Base-by-base conservation (phyloP, 1,140 invertebrate species). In the Pemphigus obesinymphae region DNA sequence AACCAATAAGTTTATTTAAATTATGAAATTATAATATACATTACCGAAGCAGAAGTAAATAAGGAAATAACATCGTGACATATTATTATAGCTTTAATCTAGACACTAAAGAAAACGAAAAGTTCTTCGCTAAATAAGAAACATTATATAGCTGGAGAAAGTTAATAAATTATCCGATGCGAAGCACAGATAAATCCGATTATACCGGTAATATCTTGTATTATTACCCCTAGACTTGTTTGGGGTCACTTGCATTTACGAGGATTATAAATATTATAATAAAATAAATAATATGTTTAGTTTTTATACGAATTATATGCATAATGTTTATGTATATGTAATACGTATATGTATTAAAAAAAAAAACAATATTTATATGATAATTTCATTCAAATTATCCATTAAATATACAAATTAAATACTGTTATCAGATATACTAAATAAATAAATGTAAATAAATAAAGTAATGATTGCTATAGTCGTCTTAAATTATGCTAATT, bases 61-160 rank as follows among this genome's bases (percentile, higher is more conserved):
- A 29, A 70, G 37, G 40, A 40, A 37, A 68, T n/a, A 68, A 26
- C 11, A 40, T n/a, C 43, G 43, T 17, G 23, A 29, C 40, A 45
- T 26, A 26, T n/a, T n/a, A n/a, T n/a, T n/a, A n/a, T 70, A 43
- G n/a, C 40, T 45, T 70, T 45, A 45, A 66, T 37, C 63, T 70
- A 45, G 68, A 70, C 40, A 70, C 15, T 70, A 70, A 70, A 70
- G 13, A 45, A 70, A 70, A 70, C 23, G 40, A 45, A 45, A 70
- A 45, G 68, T 43, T 13, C 29, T 70, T 70, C 17, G 23, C n/a
- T 70, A 45, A 45, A 45, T 45, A 70, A 45, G 68, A 70, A 70
- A 26, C 68, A 45, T 45, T 45, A n/a, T n/a, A n/a, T n/a, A 70
- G 37, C 23, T 23, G 6, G 66, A 43, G 34, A 68, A 70, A 70